Base-by-base conservation (phyloP, 2,888 invertebrate genomes). In the Hydropsyche betteni region DNA sequence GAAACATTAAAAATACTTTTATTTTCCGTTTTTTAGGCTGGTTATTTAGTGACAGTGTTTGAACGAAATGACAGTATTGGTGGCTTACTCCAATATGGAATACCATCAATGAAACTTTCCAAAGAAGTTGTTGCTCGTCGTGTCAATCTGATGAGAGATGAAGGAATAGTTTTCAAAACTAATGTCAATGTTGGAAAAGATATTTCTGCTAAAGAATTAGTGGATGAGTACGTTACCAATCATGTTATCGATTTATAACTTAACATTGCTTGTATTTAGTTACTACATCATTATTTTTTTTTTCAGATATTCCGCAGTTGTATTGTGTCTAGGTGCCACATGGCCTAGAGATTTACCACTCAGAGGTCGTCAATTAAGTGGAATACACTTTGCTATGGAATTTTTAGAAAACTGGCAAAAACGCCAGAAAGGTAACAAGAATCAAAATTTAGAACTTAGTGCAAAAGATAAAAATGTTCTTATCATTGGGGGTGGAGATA, bases 21-120 rank as follows among this genome's bases (percentile, higher is more conserved):
- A 68, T 74, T 64, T 74, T 69, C 34, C 74, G 69, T 80, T 36
- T 6, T 74, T 24, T 84, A 93, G 90, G 96, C 94, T 64, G 99
- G 99, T 0, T 98, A 99, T 87, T 86, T 87, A n/a, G 97, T 99
- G 0, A 97, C 97, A 0, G 98, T 99, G 53, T 99, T 94, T 86
- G 99, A 99, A 84, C 90, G 99, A 75, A 99, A 99, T 85, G 98
- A 99, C 85, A 91, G 97, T 8, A 88, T 96, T 4, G 99, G 99
- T 75, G 99, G 99, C 0, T 88, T 99, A 33, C 88, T 99, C 69
- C 96, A 97, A 83, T 99, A 99, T 85, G 99, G 99, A 76, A 99
- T 99, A 83, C 99, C 99, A 14, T 97, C 96, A 6, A 99, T 99
- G 99, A 99, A 99, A 86, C 88, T 99, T 8, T 93, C 95, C 82